phyloP scores from a whole-genome alignment of 2,113 vertebrate species.

The Benitochromis conjunctus region DNA sequence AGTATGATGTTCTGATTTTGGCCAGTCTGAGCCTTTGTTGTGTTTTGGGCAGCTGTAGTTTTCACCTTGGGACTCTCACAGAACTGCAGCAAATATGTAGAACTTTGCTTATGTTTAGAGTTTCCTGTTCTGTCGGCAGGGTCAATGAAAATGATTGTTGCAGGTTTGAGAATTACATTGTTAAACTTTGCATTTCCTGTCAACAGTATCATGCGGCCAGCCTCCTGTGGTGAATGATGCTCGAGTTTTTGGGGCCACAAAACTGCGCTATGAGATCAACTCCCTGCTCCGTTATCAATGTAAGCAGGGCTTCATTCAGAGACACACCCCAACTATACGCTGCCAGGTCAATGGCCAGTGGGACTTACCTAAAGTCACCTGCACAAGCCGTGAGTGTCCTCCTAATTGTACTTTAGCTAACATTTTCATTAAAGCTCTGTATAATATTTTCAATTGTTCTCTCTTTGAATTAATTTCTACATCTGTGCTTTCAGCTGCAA shows the following conservation, averaged over 20 bases:
- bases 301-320: slow-evolving; percentile 90
- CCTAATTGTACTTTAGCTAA: not conserved
- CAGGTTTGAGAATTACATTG: not conserved
- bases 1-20: not conserved
- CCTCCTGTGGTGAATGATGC: slow-evolving; percentile 89
- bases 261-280: slow-evolving; percentile 90
- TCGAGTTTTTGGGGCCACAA: slow-evolving; percentile 85
- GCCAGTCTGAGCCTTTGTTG: not conserved
- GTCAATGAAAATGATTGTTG: not conserved
- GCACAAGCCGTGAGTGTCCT: slow-evolving; percentile 84
- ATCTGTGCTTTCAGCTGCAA: slow-evolving; percentile 76
- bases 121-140: not conserved
- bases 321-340: slow-evolving; percentile 85
- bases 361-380: slow-evolving; percentile 90
- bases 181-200: not conserved
- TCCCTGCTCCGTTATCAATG: slow-evolving; percentile 92
- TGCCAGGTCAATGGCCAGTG: slow-evolving; percentile 88
- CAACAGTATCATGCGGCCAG: slow-evolving; percentile 85
- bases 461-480: not conserved
- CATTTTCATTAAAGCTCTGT: not conserved
- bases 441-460: not conserved
- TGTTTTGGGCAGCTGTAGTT: not conserved
- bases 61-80: not conserved
- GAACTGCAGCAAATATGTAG: not conserved
- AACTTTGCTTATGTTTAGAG: not conserved